phyloP scores from a whole-genome alignment of 2,797 vertebrate genomes.

The Semaprochilodus insignis region DNA sequence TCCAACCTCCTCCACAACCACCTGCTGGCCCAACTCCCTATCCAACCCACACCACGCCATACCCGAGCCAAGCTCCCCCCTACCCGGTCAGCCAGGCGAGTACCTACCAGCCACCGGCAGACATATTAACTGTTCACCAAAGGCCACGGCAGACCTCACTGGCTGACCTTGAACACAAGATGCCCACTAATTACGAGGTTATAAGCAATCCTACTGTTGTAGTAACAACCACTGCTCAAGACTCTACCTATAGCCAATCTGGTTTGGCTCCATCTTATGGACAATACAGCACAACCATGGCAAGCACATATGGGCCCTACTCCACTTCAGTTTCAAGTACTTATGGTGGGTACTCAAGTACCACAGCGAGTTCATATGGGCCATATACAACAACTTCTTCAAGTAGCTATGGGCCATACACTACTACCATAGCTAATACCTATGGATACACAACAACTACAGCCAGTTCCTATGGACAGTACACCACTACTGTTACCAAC shows the following conservation, averaged over 20 bases:
- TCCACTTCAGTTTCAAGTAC: conserved; percentile 76
- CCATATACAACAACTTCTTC: conserved; percentile 80
- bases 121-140: conserved; percentile 84
- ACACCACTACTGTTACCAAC: conserved; percentile 76
- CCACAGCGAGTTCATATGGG: conserved; percentile 74
- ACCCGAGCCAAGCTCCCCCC: conserved; percentile 81
- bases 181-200: conserved; percentile 95
- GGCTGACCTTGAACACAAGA: conserved; percentile 95
- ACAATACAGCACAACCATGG: conserved; percentile 75
- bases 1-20: conserved; percentile 79
- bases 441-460: conserved; percentile 81
- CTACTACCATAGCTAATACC: conserved; percentile 77
- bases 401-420: conserved; percentile 78
- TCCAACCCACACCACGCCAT: conserved; percentile 86
- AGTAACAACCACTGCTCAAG: conserved; percentile 85
- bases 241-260: conserved; percentile 80
- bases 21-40: conserved; percentile 83
- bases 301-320: conserved; percentile 76
- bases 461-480: conserved; percentile 81
- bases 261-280: conserved; percentile 76
- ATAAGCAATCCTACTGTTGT: conserved; percentile 85
- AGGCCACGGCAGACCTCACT: conserved; percentile 92
- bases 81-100: conserved; percentile 82
- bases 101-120: conserved; percentile 85
- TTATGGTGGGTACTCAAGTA: conserved; percentile 75